These are phyloP conservation scores for Pyrocephalus nanus DNA, from an alignment of 2,797 vertebrate species.

Conservation along the genomic window DNA sequence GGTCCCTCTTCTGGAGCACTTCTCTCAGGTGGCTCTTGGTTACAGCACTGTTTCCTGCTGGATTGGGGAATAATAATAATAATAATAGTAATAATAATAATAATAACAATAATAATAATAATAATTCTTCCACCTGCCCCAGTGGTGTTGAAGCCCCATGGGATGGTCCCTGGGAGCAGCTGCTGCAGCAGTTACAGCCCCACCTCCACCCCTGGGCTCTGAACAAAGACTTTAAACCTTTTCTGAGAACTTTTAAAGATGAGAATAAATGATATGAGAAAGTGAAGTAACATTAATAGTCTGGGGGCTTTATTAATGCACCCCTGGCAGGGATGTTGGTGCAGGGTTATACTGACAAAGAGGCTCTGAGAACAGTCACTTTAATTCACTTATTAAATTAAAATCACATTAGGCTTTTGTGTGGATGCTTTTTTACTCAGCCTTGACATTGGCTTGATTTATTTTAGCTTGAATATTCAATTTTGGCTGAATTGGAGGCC, in stretches of 20 bases:
- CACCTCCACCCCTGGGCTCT: not conserved
- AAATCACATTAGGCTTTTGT: slow-evolving; percentile 14
- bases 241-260: not conserved
- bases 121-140: not conserved
- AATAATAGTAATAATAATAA: not conserved
- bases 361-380: not conserved
- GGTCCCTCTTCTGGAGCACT: not conserved
- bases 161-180: not conserved
- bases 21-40: rapidly evolving
- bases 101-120: not conserved
- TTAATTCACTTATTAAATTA: slow-evolving; percentile 13
- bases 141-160: not conserved
- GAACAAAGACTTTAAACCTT: not conserved
- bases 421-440: slow-evolving; percentile 4
- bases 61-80: not conserved
- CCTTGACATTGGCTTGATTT: not conserved
- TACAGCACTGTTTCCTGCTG: rapidly evolving
- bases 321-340: not conserved
- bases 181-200: not conserved
- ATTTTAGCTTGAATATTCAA: not conserved
- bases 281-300: not conserved
- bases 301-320: not conserved
- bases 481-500: not conserved
- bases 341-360: not conserved
- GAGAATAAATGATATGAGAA: not conserved